Conservation (phyloP, 2,113 vertebrate genomes). For the Spermophilus dauricus region DNA sequence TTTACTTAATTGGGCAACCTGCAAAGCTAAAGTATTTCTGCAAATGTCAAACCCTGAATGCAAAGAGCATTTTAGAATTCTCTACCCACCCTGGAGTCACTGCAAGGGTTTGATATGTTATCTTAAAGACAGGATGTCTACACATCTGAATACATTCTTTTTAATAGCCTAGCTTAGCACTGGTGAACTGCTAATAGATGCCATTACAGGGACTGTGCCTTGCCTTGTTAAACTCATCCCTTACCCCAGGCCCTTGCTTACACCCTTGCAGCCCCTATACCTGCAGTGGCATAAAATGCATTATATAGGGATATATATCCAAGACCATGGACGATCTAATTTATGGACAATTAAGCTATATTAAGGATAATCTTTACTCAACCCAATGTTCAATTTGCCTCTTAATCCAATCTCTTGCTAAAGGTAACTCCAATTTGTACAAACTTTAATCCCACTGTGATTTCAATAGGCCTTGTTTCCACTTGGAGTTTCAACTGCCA, state of each 20-base stretch:
- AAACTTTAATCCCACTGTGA: not conserved
- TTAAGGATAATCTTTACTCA: slow-evolving; percentile 29
- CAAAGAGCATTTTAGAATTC: not conserved
- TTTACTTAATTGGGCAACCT: not conserved
- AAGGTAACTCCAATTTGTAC: not conserved
- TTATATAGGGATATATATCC: not conserved
- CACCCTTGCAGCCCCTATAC: too few relatives aligned
- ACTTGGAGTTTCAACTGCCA: not conserved
- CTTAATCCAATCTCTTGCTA: slow-evolving; percentile 13
- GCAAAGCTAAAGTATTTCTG: not conserved
- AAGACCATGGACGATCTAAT: not conserved
- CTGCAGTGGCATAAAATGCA: not conserved
- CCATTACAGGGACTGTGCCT: too few relatives aligned
- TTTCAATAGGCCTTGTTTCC: not conserved
- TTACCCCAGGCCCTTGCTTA: too few relatives aligned
- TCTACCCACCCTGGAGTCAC: not conserved
- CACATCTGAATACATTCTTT: not conserved
- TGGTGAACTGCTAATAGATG: too few relatives aligned
- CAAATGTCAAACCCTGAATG: not conserved
- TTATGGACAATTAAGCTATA: not conserved
- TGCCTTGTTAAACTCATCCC: too few relatives aligned
- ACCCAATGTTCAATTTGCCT: slow-evolving; percentile 46
- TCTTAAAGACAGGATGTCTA: not conserved
- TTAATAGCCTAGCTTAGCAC: not conserved
- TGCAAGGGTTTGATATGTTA: not conserved